Evolutionary conservation across 2,888 invertebrate genomes (phyloP), one percentile per base, ranked within the genome.

Genomic region (Thera britannica): DNA sequence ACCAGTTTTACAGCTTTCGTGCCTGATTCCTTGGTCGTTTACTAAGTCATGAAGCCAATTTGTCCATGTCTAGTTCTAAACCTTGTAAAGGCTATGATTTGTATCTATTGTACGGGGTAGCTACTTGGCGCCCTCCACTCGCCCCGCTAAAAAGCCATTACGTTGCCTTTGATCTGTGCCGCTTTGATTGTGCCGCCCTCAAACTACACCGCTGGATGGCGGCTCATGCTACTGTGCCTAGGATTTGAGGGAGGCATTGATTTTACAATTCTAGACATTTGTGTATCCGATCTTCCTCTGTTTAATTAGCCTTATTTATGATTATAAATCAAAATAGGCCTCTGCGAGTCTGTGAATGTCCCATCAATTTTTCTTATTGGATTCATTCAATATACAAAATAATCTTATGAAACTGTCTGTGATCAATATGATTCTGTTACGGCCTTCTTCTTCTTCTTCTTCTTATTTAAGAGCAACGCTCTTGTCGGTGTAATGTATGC

Each of bases 81-180:
- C 3, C 3, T 64, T 63, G 5, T 1, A 38, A 62, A 6, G n/a
- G 2, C 66, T 63, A 2, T 36, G 9, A 4, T 4, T 34, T 44
- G 23, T 60, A 66, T 70, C 65, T 66, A 70, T 70, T 66, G 66
- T 66, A 63, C 57, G 58, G 51, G 62, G 87, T 78, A 79, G 83
- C 85, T 85, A 86, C 90, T 88, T 82, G 81, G 85, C 73, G 74
- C 78, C 79, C 77, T 77, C 75, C 75, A 68, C 78, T 74, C 80
- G 75, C 81, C 83, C 81, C 85, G 83, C 87, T 90, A 88, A 88
- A 90, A 90, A 90, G 87, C 90, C 89, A 90, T 92, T 90, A 90
- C 81, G 77, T 78, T 78, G 83, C 82, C 90, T 92, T 92, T 92
- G 92, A 92, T 90, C 83, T 87, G 79, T 79, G 80, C 86, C 87